Conservation (phyloP, 2,113 vertebrate species). For the Pleuronectes platessa region DNA sequence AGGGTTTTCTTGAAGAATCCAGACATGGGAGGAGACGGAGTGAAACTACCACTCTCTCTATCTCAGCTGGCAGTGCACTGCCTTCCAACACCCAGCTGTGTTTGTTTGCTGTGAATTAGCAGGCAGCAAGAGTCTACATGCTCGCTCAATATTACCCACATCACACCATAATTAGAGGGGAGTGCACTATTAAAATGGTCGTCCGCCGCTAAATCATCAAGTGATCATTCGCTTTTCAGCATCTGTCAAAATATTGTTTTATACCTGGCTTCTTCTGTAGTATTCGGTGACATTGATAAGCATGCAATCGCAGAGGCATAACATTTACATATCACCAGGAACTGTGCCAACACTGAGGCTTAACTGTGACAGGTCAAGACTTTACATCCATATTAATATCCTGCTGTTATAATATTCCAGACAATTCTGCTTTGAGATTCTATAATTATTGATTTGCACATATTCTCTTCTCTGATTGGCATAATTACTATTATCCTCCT, state of each 20-base stretch:
- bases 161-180: conserved; percentile 75
- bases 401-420: conserved; percentile 14
- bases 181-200: conserved; percentile 72
- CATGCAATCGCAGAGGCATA: not conserved
- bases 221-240: conserved; percentile 48
- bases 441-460: conserved; percentile 35
- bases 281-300: not conserved
- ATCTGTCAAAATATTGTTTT: conserved; percentile 55
- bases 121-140: conserved; percentile 75
- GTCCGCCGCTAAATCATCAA: conserved; percentile 64
- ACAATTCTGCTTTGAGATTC: conserved; percentile 29
- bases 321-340: conserved; percentile 12
- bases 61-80: conserved; percentile 64
- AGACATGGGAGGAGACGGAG: conserved; percentile 53
- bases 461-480: conserved; percentile 24
- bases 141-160: conserved; percentile 75
- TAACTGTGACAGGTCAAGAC: conserved; percentile 18
- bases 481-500: conserved; percentile 45
- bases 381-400: conserved; percentile 7
- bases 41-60: conserved; percentile 52
- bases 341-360: not conserved
- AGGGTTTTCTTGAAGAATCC: conserved; percentile 47
- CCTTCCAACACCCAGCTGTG: conserved; percentile 80
- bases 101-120: conserved; percentile 82
- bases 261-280: conserved; percentile 28